phyloP scores from a whole-genome alignment of 2,888 invertebrate species.

The Meiosimyza decipiens region DNA sequence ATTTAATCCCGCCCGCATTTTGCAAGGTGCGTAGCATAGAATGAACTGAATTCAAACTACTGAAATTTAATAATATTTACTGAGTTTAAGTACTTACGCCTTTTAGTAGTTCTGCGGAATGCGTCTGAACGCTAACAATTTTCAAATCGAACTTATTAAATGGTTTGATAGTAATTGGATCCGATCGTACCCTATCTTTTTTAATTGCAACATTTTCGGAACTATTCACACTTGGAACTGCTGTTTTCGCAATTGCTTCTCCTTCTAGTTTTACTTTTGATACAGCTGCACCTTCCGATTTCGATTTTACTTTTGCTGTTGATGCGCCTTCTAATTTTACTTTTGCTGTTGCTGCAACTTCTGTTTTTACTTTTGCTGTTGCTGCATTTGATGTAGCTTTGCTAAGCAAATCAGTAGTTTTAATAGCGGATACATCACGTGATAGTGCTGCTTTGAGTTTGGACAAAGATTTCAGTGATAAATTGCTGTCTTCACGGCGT shows the following conservation, averaged over 20 bases:
- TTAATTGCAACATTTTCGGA: too few relatives aligned
- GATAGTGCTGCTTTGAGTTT: conserved; percentile 59
- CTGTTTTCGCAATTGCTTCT: background rate
- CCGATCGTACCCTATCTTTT: too few relatives aligned
- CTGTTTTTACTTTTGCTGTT: conserved; percentile 29
- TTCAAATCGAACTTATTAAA: conserved; percentile 37
- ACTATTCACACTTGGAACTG: too few relatives aligned
- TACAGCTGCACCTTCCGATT: conserved; percentile 8
- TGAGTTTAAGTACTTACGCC: conserved; percentile 40
- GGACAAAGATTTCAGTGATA: conserved; percentile 60
- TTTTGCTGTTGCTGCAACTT: background rate
- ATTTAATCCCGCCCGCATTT: too few relatives aligned
- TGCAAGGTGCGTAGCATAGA: too few relatives aligned
- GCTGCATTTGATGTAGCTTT: conserved; percentile 1
- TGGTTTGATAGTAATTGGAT: too few relatives aligned
- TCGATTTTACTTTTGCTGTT: conserved; percentile 20
- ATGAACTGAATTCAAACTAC: too few relatives aligned
- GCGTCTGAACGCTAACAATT: conserved; percentile 47
- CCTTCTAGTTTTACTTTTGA: conserved; percentile 10
- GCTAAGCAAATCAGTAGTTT: conserved; percentile 25
- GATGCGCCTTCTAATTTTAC: conserved; percentile 19
- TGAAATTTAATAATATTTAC: too few relatives aligned
- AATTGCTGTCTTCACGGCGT: conserved; percentile 63
- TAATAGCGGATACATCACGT: conserved; percentile 43
- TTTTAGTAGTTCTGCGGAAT: conserved; percentile 52